Evolutionary conservation across 2,797 vertebrate species (phyloP).

Genomic region (Lepus townsendii): DNA sequence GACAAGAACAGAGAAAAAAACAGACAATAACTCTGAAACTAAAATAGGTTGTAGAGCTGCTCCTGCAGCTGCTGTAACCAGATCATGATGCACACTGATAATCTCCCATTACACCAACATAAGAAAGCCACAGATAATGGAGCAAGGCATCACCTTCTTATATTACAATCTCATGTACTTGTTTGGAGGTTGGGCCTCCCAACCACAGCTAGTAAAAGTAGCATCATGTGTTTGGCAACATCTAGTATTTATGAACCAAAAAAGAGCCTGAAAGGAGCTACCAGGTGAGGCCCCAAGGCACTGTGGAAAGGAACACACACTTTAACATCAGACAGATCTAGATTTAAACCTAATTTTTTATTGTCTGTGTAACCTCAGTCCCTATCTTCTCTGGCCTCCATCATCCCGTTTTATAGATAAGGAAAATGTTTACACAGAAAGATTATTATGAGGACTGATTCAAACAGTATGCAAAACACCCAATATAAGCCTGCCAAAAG

Average conservation of each 20-base stretch:
- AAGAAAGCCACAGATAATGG: slow-evolving; percentile 16
- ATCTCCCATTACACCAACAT: slow-evolving; percentile 32
- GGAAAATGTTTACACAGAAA: slow-evolving; percentile 30
- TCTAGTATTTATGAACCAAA: slow-evolving; percentile 24
- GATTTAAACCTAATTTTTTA: not conserved
- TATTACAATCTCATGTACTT: slow-evolving; percentile 43
- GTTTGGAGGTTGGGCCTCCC: slow-evolving; percentile 6
- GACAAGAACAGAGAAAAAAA: not conserved
- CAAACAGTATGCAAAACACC: not conserved
- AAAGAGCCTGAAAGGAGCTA: slow-evolving; percentile 44
- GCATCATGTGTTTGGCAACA: not conserved
- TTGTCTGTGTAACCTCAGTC: not conserved
- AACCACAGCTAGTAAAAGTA: slow-evolving; percentile 10
- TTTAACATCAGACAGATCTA: not conserved
- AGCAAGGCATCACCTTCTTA: not conserved
- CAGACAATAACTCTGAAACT: slow-evolving; percentile 31
- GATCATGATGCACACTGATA: not conserved
- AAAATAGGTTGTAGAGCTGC: slow-evolving; percentile 18
- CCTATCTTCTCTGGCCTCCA: not conserved
- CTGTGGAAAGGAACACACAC: not conserved
- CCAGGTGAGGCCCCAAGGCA: not conserved
- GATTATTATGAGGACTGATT: not conserved
- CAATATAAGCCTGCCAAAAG: not conserved
- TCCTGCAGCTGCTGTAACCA: not conserved
- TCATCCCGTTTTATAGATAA: not conserved